These are phyloP conservation scores for Silurus asotus DNA, from an alignment of 2,113 vertebrate species.

Conservation along the genomic window DNA sequence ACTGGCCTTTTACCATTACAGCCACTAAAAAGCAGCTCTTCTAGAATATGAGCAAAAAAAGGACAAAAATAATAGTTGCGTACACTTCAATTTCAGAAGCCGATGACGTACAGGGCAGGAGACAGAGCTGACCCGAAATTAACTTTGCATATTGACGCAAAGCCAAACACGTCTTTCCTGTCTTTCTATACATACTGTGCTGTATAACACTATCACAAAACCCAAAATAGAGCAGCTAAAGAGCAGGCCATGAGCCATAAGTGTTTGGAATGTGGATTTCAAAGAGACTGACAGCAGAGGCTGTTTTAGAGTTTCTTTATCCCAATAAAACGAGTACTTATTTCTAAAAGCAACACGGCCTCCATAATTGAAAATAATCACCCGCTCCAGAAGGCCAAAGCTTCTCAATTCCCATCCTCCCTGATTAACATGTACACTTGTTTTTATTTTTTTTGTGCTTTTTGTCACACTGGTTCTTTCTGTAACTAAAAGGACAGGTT, in stretches of 20 bases:
- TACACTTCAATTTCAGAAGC: background rate
- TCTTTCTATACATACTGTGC: constrained; percentile 51
- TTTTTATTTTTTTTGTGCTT: constrained; percentile 15
- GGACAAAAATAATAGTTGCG: background rate
- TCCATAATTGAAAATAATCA: constrained; percentile 39
- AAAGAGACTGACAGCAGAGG: constrained; percentile 49
- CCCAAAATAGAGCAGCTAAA: constrained; percentile 53
- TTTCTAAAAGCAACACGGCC: constrained; percentile 47
- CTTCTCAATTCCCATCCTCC: background rate
- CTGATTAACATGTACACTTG: background rate
- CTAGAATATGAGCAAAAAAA: background rate
- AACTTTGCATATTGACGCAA: constrained; percentile 41
- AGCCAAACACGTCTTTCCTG: constrained; percentile 51
- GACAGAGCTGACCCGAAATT: constrained; percentile 20
- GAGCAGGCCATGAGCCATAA: constrained; percentile 46
- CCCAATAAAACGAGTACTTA: constrained; percentile 51
- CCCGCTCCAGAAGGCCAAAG: background rate
- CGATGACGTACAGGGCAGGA: constrained; percentile 40
- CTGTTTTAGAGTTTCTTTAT: constrained; percentile 47
- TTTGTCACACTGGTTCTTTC: constrained; percentile 24
- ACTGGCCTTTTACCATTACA: constrained; percentile 13
- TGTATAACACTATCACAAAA: constrained; percentile 51
- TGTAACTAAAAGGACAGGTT: constrained; percentile 41
- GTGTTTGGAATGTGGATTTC: constrained; percentile 52
- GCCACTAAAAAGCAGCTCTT: background rate